A percentile compares a stretch with the other conserved stretches of the same genome.
Conservation (phyloP, 1,140 invertebrate genomes). For the Pseudomyrmex gracilis region DNA sequence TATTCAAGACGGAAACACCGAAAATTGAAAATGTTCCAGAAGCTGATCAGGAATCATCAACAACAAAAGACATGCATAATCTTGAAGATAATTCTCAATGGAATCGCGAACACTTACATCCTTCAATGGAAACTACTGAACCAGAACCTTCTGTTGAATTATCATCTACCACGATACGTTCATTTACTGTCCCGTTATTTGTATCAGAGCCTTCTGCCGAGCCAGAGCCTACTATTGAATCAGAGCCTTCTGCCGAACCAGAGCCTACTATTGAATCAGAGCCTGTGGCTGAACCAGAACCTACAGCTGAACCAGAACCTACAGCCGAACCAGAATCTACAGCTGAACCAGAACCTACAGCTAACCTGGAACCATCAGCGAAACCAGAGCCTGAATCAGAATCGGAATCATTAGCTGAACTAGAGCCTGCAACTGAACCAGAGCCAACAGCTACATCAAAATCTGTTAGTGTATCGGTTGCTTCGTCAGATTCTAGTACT, state of each 20-base stretch:
- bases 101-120: slow-evolving; percentile 8
- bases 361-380: slow-evolving; percentile 73
- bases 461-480: not conserved
- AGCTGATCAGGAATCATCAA: slow-evolving; percentile 66
- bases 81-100: slow-evolving; percentile 27
- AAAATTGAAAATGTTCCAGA: slow-evolving; percentile 57
- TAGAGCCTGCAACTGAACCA: slow-evolving; percentile 60
- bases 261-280: slow-evolving; percentile 72
- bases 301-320: slow-evolving; percentile 72
- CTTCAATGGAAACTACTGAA: slow-evolving; percentile 68
- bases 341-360: slow-evolving; percentile 72
- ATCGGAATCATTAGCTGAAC: slow-evolving; percentile 58
- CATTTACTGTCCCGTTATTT: not conserved
- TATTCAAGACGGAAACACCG: not conserved
- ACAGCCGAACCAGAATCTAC: slow-evolving; percentile 54
- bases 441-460: slow-evolving; percentile 69
- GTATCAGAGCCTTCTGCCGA: slow-evolving; percentile 71
- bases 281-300: slow-evolving; percentile 69
- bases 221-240: slow-evolving; percentile 69
- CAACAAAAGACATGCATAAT: slow-evolving; percentile 8
- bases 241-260: slow-evolving; percentile 68
- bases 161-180: slow-evolving; percentile 51
- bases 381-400: slow-evolving; percentile 75
- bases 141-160: slow-evolving; percentile 51
- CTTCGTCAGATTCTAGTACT: slow-evolving; percentile 30